Percentiles rank a stretch among this genome's conserved stretches.
phyloP scores from a whole-genome alignment of 2,888 invertebrate species.

The Galeruca laticollis region DNA sequence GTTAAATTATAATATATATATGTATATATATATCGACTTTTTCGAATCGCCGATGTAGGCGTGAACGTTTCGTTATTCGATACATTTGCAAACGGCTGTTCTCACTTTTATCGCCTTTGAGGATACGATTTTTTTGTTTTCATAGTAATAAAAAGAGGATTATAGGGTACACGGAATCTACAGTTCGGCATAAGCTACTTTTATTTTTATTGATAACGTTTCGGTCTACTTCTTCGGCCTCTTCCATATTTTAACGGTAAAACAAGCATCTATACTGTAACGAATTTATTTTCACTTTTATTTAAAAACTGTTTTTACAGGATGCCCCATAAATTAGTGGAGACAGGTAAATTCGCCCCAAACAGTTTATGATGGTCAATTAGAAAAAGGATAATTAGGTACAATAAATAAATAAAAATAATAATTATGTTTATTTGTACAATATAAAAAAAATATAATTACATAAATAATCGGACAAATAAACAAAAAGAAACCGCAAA shows the following conservation, averaged over 20 bases:
- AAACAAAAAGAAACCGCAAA: too few relatives aligned
- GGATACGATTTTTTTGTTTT: slow-evolving; percentile 7
- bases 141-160: slow-evolving; percentile 11
- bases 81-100: slow-evolving; percentile 9
- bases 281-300: too few relatives aligned
- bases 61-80: slow-evolving; percentile 6
- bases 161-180: neutral
- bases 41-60: slow-evolving; percentile 11
- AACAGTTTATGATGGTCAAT: too few relatives aligned
- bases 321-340: too few relatives aligned
- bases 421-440: too few relatives aligned
- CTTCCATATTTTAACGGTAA: neutral
- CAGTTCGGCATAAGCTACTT: neutral
- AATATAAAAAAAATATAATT: too few relatives aligned
- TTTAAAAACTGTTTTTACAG: too few relatives aligned
- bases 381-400: too few relatives aligned
- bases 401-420: too few relatives aligned
- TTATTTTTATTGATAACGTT: neutral
- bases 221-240: neutral
- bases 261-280: too few relatives aligned
- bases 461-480: too few relatives aligned
- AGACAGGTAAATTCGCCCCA: too few relatives aligned
- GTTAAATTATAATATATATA: slow-evolving; percentile 1
- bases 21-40: slow-evolving; percentile 11
- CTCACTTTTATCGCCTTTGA: slow-evolving; percentile 17